Conservation (phyloP, 2,113 vertebrate species). For the Telmatochromis brichardi region DNA sequence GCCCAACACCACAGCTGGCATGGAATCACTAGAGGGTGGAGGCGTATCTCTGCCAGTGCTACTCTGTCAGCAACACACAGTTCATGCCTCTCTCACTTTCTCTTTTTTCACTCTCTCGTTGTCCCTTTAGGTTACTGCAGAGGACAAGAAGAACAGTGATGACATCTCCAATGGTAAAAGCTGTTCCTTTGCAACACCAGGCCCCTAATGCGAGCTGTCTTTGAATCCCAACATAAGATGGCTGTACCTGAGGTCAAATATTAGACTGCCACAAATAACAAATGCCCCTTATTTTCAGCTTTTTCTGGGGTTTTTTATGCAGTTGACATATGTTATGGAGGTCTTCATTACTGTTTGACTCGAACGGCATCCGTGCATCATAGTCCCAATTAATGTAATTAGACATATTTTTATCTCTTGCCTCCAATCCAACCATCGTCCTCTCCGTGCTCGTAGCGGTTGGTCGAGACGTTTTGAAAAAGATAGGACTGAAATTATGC, state of each 20-base stretch:
- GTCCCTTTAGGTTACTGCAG: slow-evolving; percentile 64
- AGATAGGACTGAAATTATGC: slow-evolving; percentile 53
- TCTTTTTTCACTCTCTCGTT: neutral
- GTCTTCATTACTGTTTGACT: neutral
- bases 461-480: slow-evolving; percentile 37
- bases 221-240: neutral
- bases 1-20: slow-evolving; percentile 52
- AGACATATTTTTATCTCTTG: neutral
- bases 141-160: slow-evolving; percentile 53
- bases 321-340: neutral
- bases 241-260: neutral
- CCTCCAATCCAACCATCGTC: neutral
- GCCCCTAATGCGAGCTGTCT: neutral
- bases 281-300: neutral
- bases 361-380: neutral
- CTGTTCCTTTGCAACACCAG: neutral
- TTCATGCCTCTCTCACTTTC: slow-evolving; percentile 12
- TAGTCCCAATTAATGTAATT: neutral
- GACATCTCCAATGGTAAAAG: slow-evolving; percentile 50
- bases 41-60: slow-evolving; percentile 17
- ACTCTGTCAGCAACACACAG: slow-evolving; percentile 36
- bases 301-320: neutral
- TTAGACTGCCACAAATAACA: neutral
- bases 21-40: slow-evolving; percentile 48
- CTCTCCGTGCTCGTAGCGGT: neutral